Percentiles rank a stretch among this genome's conserved stretches.
Conservation (phyloP, 1,140 invertebrate species). For the Rhopalosiphum maidis region DNA sequence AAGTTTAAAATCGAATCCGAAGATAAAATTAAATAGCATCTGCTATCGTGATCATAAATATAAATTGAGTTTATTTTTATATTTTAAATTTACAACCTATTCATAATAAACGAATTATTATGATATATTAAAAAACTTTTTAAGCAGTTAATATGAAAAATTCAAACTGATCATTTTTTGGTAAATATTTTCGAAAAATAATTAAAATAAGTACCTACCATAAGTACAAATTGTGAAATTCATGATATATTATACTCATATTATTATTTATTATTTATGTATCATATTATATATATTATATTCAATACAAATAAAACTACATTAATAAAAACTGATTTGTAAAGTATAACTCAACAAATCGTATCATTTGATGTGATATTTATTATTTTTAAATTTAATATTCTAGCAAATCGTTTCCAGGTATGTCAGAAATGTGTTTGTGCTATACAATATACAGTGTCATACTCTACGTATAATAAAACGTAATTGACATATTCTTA, state of each 20-base stretch:
- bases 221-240: neutral
- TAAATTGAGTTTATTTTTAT: slow-evolving; percentile 11
- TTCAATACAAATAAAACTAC: neutral
- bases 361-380: neutral
- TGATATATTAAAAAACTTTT: slow-evolving; percentile 47
- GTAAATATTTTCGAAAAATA: neutral
- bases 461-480: neutral
- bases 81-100: slow-evolving; percentile 8
- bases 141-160: neutral
- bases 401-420: neutral
- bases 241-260: neutral
- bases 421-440: neutral
- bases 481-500: neutral
- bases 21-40: neutral
- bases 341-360: neutral
- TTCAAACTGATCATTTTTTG: neutral
- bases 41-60: slow-evolving; percentile 13
- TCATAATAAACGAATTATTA: slow-evolving; percentile 1
- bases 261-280: neutral
- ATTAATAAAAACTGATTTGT: neutral
- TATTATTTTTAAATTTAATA: neutral
- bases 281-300: neutral
- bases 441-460: neutral
- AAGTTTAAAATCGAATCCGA: neutral
- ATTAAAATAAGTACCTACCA: neutral